A percentile compares a stretch with the other conserved stretches of the same genome.
phyloP scores from a whole-genome alignment of 23 tunicate species.

The Corella eumyota region DNA sequence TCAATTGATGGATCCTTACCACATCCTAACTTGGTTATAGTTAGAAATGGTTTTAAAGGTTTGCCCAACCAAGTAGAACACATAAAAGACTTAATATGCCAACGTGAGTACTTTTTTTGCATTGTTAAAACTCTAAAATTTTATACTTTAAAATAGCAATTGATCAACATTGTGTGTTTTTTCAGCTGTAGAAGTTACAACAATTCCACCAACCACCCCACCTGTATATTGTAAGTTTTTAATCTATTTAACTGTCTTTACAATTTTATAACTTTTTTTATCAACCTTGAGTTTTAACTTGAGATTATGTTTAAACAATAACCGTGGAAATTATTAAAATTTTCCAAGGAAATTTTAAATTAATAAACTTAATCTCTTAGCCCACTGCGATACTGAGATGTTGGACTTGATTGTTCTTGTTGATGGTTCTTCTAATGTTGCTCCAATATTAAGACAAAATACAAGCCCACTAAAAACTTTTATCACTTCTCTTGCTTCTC shows the following conservation, averaged over 20 bases:
- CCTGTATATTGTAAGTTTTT: not conserved
- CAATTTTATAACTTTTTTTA: too few relatives aligned
- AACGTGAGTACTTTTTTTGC: constrained; percentile 2
- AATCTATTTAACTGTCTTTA: too few relatives aligned
- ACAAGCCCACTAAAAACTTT: constrained; percentile 1
- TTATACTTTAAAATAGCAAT: not conserved
- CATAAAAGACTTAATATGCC: constrained; percentile 7
- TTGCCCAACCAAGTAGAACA: not conserved
- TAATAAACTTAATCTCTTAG: too few relatives aligned
- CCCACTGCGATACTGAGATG: too few relatives aligned
- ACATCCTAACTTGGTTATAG: not conserved
- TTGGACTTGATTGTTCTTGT: constrained; percentile 16
- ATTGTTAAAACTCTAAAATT: not conserved
- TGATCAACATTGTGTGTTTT: not conserved
- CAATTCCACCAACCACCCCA: not conserved
- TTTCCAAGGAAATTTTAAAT: too few relatives aligned
- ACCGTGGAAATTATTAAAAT: not conserved
- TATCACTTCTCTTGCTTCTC: too few relatives aligned
- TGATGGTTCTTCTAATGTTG: constrained; percentile 16
- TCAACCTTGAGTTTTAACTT: not conserved
- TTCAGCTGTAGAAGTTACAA: not conserved
- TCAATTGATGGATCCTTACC: constrained; percentile 14
- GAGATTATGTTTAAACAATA: not conserved
- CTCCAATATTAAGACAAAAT: not conserved
- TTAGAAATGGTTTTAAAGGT: constrained; percentile 2